Evolutionary conservation across 2,113 vertebrate species (phyloP), one percentile per base, ranked within the genome.

Genomic region (Syngnathus floridae): DNA sequence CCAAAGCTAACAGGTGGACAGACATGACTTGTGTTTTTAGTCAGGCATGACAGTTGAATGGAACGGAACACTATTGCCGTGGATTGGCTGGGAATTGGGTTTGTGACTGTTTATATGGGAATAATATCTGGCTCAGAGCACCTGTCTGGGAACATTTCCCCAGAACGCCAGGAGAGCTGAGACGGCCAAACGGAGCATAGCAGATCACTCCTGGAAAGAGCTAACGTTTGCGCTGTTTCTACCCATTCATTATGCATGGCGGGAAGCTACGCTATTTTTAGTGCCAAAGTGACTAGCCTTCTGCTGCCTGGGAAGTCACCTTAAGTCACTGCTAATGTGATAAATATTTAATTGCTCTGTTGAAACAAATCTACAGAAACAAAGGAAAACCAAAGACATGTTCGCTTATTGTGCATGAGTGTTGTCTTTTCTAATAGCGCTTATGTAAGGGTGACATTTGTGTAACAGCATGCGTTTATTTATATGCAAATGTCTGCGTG

Each of bases 191-290:
- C 79, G 70, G 77, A 86, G 85, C 80, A 79, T 83, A 66, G 81
- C 86, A 68, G 87, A 88, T 82, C 81, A 71, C 88, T 86, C 82
- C 85, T 84, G 84, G 87, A 86, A 84, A 86, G 86, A 82, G 78
- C 74, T 76, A 69, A 74, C 79, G 70, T 80, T 84, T 82, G 84
- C 74, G 63, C 77, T 73, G 79, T 84, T 78, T 79, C 84, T 79
- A 75, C 70, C 80, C 80, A 91, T 91, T 90, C 83, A 87, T 91
- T 89, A 91, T 89, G 86, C 84, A 90, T 89, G 81, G 80, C 71
- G 72, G 69, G 81, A 85, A 73, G 74, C 77, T 67, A 38, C 10
- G 71, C 75, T 89, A 89, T 89, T 91, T 89, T 83, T 87, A 88
- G 79, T 69, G 17, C 37, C 0, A 62, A 87, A 86, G 85, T 82